These are phyloP conservation scores for Musca vetustissima DNA, from an alignment of 1,140 invertebrate species.

Conservation along the genomic window DNA sequence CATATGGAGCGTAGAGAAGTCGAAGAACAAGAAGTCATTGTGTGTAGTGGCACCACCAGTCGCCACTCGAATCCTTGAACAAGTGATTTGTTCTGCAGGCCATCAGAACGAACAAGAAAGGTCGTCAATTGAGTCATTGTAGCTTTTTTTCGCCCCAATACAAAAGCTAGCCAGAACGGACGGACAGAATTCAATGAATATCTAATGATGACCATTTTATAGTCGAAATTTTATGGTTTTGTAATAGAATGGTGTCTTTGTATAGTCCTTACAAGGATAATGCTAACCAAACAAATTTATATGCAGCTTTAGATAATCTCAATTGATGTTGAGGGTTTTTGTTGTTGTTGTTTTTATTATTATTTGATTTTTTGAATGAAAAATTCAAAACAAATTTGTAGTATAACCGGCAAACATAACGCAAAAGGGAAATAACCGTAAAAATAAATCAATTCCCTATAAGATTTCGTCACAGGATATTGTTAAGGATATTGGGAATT, in stretches of 20 bases:
- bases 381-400: neutral
- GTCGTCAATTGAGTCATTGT: constrained; percentile 4
- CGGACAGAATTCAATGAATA: constrained; percentile 16
- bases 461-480: too few species aligned
- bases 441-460: too few species aligned
- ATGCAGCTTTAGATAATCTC: too few species aligned
- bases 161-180: neutral
- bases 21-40: constrained; percentile 2
- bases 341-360: neutral
- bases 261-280: too few species aligned
- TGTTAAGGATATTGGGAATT: too few species aligned
- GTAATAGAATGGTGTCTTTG: too few species aligned
- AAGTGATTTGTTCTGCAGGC: constrained; percentile 3
- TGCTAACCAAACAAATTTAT: too few species aligned
- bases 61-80: constrained; percentile 22
- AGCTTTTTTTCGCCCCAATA: neutral
- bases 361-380: neutral
- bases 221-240: too few species aligned
- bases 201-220: constrained; percentile 1
- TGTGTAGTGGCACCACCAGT: neutral
- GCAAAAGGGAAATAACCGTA: too few species aligned
- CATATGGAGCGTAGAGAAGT: constrained; percentile 30
- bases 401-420: too few species aligned
- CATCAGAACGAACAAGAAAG: too few species aligned
- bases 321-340: neutral